Base-by-base conservation (phyloP, 2,113 vertebrate species). In the Brachyhypopomus occidentalis region DNA sequence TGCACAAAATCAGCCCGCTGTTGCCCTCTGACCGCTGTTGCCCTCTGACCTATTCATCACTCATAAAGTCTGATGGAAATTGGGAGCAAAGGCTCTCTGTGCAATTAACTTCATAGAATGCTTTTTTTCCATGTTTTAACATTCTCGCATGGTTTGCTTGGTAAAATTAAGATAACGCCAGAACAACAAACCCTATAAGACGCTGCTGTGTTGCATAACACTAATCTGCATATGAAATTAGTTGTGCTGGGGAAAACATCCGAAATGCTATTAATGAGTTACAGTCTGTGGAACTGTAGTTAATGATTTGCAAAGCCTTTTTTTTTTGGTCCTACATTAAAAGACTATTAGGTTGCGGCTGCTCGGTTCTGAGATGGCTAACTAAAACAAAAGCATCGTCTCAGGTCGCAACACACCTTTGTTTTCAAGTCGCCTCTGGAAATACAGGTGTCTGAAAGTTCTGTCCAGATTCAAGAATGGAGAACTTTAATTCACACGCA, bases 291-390 rank as follows among this genome's bases (percentile, higher is more conserved):
- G 41, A 45, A 23, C 19, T 64, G 78, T 83, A 75, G 90, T 90
- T 76, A 90, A 90, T 91, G 84, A 91, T 90, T 91, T 85, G 82
- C 81, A 16, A 22, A 23, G 62, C 19, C 3, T 62, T 62, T 58
- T n/a, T 64, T 58, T n/a, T 71, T 20, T 55, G 41, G 84, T 73
- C 76, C 45, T 77, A 27, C 45, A 67, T 55, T 77, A 55, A 77
- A 66, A 34, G 5, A 2, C 45, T 36, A 67, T 55, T 55, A 77
- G 41, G 9, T 14, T 8, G 74, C 22, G 66, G 22, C 60, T 70
- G 17, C 17, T 48, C 8, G 63, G 9, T 8, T 23, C 27, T 36
- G 27, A 52, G 45, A 0, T 52, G 45, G 27, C 14, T 67, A 22
- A 30, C 75, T 64, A 64, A 77, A 77, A 30, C 23, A 52, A 64